Evolutionary conservation across 1,140 invertebrate species (phyloP), one percentile per base, ranked within the genome.

Genomic region (Samia ricini): DNA sequence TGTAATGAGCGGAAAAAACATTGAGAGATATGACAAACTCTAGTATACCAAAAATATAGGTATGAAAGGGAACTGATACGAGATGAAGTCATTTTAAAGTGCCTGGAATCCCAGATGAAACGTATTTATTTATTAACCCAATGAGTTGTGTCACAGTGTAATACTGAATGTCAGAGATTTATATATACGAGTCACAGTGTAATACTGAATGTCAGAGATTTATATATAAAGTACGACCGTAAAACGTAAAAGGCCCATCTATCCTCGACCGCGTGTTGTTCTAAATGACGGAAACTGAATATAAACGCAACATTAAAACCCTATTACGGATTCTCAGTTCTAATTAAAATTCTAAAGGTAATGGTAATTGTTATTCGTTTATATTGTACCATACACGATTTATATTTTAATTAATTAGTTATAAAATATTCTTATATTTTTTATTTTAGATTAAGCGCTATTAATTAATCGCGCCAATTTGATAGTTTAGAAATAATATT

Each of bases 41-140:
- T n/a, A n/a, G n/a, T n/a, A n/a, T n/a, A n/a, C n/a, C n/a, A n/a
- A n/a, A n/a, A 42, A 42, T 42, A 15, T 42, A 42, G 33, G 8
- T 4, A 42, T 42, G n/a, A 42, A 4, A 42, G 33, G 12, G 0
- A 42, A 15, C 33, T 42, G 33, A 42, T 3, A 12, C 33, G 4
- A 15, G 33, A 42, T 15, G 59, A 74, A 86, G 77, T 78, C 68
- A 76, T 79, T 84, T 78, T 83, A 64, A 80, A 84, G 81, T n/a
- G 81, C 80, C 82, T 69, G 67, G 54, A 36, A 21, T 36, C 21
- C 58, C 74, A 71, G 75, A 83, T 69, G 71, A 69, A 72, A 71
- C 68, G 74, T 77, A 72, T 81, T n/a, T 78, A 83, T 83, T 78
- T 81, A 83, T 81, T 68, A 71, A 74, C 64, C 71, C 66, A 62